These are phyloP conservation scores for Amphimedon queenslandica DNA, from an alignment of 37 sponge, comb jelly and placozoan genomes.

Conservation along the genomic window DNA sequence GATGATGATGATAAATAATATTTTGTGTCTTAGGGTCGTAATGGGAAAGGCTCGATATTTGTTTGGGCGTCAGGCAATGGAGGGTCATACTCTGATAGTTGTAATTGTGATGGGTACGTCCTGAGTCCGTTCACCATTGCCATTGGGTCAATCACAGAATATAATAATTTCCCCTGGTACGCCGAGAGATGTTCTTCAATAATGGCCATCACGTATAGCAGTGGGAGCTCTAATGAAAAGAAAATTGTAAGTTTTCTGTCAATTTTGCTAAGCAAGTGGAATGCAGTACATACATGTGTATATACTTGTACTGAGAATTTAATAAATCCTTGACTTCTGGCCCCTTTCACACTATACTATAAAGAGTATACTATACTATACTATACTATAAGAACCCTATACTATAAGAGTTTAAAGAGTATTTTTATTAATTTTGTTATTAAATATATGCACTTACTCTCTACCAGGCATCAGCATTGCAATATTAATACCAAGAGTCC, in stretches of 20 bases:
- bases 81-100: slow-evolving; percentile 78
- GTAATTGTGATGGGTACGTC: slow-evolving; percentile 98
- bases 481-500: not conserved
- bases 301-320: too few relatives aligned
- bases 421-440: too few relatives aligned
- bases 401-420: too few relatives aligned
- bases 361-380: too few relatives aligned
- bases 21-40: slow-evolving; percentile 54
- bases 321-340: too few relatives aligned
- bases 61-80: slow-evolving; percentile 99
- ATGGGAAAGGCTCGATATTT: slow-evolving; percentile 87
- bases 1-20: not conserved
- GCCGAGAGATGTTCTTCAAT: slow-evolving; percentile 88
- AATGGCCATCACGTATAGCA: slow-evolving; percentile 92
- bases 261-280: too few relatives aligned
- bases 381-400: too few relatives aligned
- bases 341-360: too few relatives aligned
- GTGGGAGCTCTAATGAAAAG: slow-evolving; percentile 62
- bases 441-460: not conserved
- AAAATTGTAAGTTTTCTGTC: slow-evolving; percentile 57
- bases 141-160: slow-evolving; percentile 76
- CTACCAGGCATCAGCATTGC: not conserved
- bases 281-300: not conserved
- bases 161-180: slow-evolving; percentile 90
- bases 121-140: slow-evolving; percentile 89